Evolutionary conservation across 2,797 vertebrate genomes (phyloP).

Genomic region (Manis javanica): DNA sequence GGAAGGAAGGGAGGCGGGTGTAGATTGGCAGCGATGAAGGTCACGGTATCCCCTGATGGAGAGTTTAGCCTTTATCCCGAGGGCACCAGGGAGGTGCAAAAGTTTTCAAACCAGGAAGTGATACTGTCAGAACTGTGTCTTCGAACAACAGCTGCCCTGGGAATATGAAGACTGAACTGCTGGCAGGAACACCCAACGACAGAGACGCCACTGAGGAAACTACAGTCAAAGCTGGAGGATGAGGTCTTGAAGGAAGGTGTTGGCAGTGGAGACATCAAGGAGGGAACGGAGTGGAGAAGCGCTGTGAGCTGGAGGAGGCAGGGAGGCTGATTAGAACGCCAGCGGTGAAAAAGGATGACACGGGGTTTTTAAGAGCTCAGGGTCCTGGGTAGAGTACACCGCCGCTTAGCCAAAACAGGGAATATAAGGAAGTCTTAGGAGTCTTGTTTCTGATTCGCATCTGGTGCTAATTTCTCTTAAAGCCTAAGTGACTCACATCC

Average conservation of each 20-base stretch:
- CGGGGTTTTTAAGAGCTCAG: background rate
- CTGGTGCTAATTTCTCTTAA: slow-evolving; percentile 31
- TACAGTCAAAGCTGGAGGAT: background rate
- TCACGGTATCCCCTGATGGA: background rate
- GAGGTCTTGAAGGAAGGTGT: background rate
- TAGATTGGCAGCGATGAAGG: background rate
- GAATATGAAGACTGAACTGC: background rate
- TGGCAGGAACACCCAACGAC: background rate
- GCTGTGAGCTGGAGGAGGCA: background rate
- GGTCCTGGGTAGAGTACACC: background rate
- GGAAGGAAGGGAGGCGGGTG: background rate
- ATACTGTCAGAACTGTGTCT: background rate
- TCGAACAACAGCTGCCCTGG: background rate
- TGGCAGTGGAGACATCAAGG: accelerated
- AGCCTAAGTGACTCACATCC: background rate
- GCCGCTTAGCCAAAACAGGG: background rate
- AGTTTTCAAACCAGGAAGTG: background rate
- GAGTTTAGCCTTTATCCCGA: background rate
- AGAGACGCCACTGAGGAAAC: background rate
- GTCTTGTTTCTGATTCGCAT: background rate
- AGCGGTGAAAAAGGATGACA: background rate
- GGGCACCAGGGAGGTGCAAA: background rate
- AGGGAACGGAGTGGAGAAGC: background rate
- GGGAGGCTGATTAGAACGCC: background rate
- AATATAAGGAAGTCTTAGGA: background rate